Evolutionary conservation across 2,797 vertebrate genomes (phyloP).

Genomic region (Hyperoplus immaculatus): DNA sequence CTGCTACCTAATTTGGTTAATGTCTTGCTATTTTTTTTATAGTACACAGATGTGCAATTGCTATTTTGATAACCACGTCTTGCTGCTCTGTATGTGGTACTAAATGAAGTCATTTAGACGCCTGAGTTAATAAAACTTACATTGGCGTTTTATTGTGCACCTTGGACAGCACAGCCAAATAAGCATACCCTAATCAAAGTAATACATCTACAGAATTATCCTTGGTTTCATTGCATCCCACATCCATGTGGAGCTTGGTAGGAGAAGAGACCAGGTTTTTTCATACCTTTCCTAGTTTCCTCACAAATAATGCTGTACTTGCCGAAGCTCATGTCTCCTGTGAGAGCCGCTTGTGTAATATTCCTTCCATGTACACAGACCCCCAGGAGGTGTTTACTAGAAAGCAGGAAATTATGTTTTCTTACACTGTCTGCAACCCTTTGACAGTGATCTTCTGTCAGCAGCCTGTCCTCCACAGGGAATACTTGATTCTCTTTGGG

Average conservation of each 20-base stretch:
- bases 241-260: not conserved
- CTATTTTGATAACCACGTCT: slow-evolving; percentile 24
- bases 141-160: not conserved
- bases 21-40: slow-evolving; percentile 24
- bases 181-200: not conserved
- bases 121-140: not conserved
- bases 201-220: not conserved
- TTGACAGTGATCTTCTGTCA: slow-evolving; percentile 46
- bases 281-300: not conserved
- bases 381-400: slow-evolving; percentile 11
- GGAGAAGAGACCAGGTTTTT: not conserved
- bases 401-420: slow-evolving; percentile 31
- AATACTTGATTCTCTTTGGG: slow-evolving; percentile 15
- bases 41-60: not conserved
- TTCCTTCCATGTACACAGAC: not conserved
- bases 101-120: slow-evolving; percentile 2
- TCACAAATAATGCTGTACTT: slow-evolving; percentile 8
- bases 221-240: not conserved
- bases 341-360: slow-evolving; percentile 9
- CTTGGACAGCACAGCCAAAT: too few species aligned
- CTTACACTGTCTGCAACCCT: not conserved
- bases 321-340: slow-evolving; percentile 9
- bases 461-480: not conserved
- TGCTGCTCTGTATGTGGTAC: not conserved
- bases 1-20: slow-evolving; percentile 24